Base-by-base conservation (phyloP, 2,888 invertebrate genomes). In the Ryuthela nishihirai region DNA sequence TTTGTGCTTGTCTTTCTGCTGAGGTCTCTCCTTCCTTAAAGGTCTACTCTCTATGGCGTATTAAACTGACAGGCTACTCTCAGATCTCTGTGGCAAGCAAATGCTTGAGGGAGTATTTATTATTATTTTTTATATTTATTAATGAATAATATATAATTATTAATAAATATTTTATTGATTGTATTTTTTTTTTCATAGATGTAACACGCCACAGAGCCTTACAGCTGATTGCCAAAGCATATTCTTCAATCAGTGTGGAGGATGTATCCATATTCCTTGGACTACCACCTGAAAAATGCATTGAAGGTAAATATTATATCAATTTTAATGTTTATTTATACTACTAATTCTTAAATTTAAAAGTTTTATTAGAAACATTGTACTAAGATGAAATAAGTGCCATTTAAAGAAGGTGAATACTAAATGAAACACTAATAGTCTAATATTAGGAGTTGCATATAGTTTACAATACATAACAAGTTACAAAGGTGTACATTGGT, bases 211-310 rank as follows among this genome's bases (percentile, higher is more conserved):
- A 84, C 68, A 80, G 88, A 70, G 85, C 87, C 3, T 81, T 91
- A 54, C 81, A 82, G 59, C 76, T 94, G 40, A 86, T 93, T 61
- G 83, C 87, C 0, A 83, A 84, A 65, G 92, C 93, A 0, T 95
- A 94, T 74, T 89, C 88, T 24, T 88, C 89, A 2, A 85, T 94
- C 68, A 83, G 84, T 54, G 77, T 87, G 54, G 84, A 85, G 47
- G 85, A 87, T 32, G 81, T 92, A 43, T 80, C 87, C 3, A 78
- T 82, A 24, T 85, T 91, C 82, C 83, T 88, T 7, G 91, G 92
- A 0, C 74, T 89, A 60, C 78, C 84, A 32, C 75, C 80, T 46
- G 85, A 86, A 24, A 82, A 87, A 50, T 84, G 88, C 0, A 75
- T 82, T 21, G 80, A 72, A 54, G 46, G 66, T 65, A 50, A 54